Evolutionary conservation across 2,888 invertebrate genomes (phyloP), one percentile per base, ranked within the genome.

Genomic region (Epicampocera succincta): DNA sequence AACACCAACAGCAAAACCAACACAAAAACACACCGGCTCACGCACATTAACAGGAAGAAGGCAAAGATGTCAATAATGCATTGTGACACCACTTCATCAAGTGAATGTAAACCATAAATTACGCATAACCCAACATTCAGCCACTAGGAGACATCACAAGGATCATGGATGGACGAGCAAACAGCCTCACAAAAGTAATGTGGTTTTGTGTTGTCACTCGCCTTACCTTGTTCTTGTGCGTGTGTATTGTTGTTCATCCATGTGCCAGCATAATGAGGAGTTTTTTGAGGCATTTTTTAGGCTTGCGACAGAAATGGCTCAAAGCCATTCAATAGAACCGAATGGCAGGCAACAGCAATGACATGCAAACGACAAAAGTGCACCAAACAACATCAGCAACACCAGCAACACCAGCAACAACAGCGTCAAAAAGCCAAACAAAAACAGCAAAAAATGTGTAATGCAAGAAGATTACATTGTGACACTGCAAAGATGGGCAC

Each of bases 41-140:
- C 1, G 48, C 17, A 42, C 17, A 61, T 21, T 48, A 54, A 76
- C 44, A 40, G 52, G 29, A 75, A 82, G 82, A 78, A 69, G 54
- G 78, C 74, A 72, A 65, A 77, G 75, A 84, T 84, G 85, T 85
- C 85, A 85, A 83, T 84, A 85, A 77, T 80, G 82, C 80, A 84
- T 84, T 83, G 80, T 80, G 84, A 85, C 85, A 84, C 84, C 83
- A 84, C 85, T 85, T 85, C 86, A 86, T 85, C 85, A 86, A 84
- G 87, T 86, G 85, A 79, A 83, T 84, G 80, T 87, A 86, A 88
- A 87, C 89, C 87, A 89, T 89, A 89, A 89, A 89, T 89, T 89
- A 89, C 89, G 88, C 88, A 89, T 74, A 89, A 89, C 88, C 87
- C 86, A 87, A 86, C 44, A 86, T 86, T 25, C 58, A 69, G 71